phyloP scores from a whole-genome alignment of 2,888 invertebrate species.

The Vesta saturnalis region DNA sequence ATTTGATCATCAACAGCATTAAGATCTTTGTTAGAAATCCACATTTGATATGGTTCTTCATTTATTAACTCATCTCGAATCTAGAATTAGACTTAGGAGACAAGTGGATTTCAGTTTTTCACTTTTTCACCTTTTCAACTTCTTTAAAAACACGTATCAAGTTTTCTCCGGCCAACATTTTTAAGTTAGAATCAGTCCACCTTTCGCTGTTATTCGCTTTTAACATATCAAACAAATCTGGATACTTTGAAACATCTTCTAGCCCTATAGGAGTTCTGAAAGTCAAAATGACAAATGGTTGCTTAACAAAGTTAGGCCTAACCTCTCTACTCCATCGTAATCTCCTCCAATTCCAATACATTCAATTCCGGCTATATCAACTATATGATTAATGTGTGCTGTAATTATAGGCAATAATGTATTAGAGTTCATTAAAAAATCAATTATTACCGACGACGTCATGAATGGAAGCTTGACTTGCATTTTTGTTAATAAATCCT shows the following conservation, averaged over 20 bases:
- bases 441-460: slow-evolving; percentile 71
- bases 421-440: slow-evolving; percentile 38
- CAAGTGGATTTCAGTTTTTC: too few relatives aligned
- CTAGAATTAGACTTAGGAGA: too few relatives aligned
- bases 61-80: too few relatives aligned
- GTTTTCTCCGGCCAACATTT: slow-evolving; percentile 64
- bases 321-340: slow-evolving; percentile 47
- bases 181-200: slow-evolving; percentile 62
- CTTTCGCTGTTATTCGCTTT: slow-evolving; percentile 38
- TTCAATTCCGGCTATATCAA: slow-evolving; percentile 62
- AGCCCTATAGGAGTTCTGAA: slow-evolving; percentile 71
- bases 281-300: slow-evolving; percentile 23
- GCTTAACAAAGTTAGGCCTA: background rate
- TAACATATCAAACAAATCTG: slow-evolving; percentile 67
- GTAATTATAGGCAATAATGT: background rate
- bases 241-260: slow-evolving; percentile 77
- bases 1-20: too few relatives aligned
- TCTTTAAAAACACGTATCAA: slow-evolving; percentile 61
- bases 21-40: too few relatives aligned
- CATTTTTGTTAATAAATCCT: slow-evolving; percentile 64
- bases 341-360: slow-evolving; percentile 66
- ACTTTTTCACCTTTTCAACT: slow-evolving; percentile 57
- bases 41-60: too few relatives aligned
- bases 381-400: slow-evolving; percentile 59
- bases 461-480: slow-evolving; percentile 65